Base-by-base conservation (phyloP, 2,888 invertebrate species). In the Sesia bembeciformis region DNA sequence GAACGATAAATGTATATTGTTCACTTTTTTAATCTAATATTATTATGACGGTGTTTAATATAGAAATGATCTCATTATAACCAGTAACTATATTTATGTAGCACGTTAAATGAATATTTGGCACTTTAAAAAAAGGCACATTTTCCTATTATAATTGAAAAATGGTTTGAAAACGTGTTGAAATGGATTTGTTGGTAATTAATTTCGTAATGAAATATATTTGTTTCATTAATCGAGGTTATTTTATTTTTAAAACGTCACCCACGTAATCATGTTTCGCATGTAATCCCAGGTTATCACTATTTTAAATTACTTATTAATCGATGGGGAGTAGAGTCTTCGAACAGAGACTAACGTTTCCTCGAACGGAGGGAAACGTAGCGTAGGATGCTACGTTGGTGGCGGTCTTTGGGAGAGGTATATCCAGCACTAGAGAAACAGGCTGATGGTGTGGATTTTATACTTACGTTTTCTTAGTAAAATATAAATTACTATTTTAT, bases 121-220 rank as follows among this genome's bases (percentile, higher is more conserved):
- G 87, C 88, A 89, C 89, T 88, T 86, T 77, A 80, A 84, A 84
- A 56, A 84, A 86, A 86, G 81, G 87, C 88, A 88, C 88, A 87
- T 84, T 88, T 84, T 84, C 84, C 84, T 87, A 84, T 84, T 81
- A 78, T 86, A 79, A 86, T 87, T 88, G 78, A 86, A 79, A 82
- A 86, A 77, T 84, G 86, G 82, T 87, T 86, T 86, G 87, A 84
- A 81, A 84, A 84, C 82, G 86, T 87, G 90, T 90, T 90, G 82
- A 87, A 84, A 88, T 88, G 90, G 89, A 90, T 89, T 90, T 90
- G 90, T 90, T 90, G 89, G 87, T 87, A 85, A 86, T 89, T 90
- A 86, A 88, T 90, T 90, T 90, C 88, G 76, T 84, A 81, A 89
- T 86, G 88, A 90, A 90, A 90, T 90, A 90, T 89, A 90, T 88